These are phyloP conservation scores for Vulpes vulpes DNA, from an alignment of 2,113 vertebrate species.

Conservation along the genomic window DNA sequence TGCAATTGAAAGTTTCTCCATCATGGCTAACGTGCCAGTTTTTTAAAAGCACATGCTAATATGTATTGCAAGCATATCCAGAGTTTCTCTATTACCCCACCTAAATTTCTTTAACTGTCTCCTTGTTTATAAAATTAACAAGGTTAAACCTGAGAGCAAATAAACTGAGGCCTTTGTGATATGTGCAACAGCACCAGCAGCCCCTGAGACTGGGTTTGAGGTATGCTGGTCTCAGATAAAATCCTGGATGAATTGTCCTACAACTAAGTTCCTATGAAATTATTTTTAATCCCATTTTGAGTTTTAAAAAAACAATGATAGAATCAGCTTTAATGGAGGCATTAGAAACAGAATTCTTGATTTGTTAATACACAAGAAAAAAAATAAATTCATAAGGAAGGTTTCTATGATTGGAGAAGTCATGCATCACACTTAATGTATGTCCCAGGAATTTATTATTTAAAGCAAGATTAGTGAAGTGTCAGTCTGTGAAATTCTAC, in stretches of 20 bases:
- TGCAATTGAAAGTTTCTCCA: not conserved
- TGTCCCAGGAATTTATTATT: conserved; percentile 54
- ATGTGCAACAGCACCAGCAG: not conserved
- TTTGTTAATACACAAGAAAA: conserved; percentile 10
- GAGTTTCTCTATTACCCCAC: not conserved
- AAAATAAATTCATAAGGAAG: conserved; percentile 22
- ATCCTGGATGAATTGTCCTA: not conserved
- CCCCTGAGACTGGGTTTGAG: not conserved
- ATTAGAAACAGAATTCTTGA: conserved; percentile 32
- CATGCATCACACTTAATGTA: not conserved
- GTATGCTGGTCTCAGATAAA: not conserved
- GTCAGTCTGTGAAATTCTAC: conserved; percentile 34
- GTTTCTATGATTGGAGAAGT: not conserved
- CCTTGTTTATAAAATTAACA: not conserved
- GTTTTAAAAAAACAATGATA: not conserved
- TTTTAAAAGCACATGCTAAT: not conserved
- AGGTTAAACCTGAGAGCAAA: not conserved
- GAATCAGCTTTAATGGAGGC: not conserved
- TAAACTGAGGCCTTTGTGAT: not conserved
- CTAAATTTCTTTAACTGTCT: not conserved
- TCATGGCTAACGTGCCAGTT: not conserved
- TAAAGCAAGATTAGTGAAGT: conserved; percentile 61
- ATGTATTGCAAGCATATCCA: not conserved
- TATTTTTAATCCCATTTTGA: conserved; percentile 47
- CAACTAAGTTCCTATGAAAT: not conserved